Evolutionary conservation across 2,113 vertebrate species (phyloP), one percentile per base, ranked within the genome.

Genomic region (Mus pahari): DNA sequence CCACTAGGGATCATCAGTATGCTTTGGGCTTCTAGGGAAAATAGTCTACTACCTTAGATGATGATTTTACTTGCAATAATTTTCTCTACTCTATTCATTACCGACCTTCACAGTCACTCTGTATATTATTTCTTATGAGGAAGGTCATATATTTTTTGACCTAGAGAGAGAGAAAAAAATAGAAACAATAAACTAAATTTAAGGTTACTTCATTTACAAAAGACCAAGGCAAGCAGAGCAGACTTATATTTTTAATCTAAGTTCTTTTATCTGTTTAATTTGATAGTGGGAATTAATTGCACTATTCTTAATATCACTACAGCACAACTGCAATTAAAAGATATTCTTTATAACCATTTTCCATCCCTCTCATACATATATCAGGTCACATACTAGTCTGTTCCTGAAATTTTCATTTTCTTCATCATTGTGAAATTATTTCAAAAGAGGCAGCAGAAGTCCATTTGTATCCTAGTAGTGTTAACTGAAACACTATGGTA

Each of bases 271-370:
- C 70, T 88, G 75, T 95, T 96, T 97, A 97, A 97, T 96, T 90
- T 93, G 87, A 92, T 96, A 97, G 86, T 96, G 45, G 39, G 70
- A 95, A 98, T 96, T 96, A 97, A 96, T 93, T 96, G 75, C 92
- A 75, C 77, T 87, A 89, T 96, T 95, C 62, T 96, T 90, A 95
- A 68, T 95, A 81, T 88, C 92, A 94, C 84, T 93, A 86, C 20
- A 94, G 74, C 71, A 86, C 60, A 97, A 66, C 45, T 78, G 94
- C 87, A 96, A 94, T 91, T 95, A 97, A 88, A 55, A 91, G 74
- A 60, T 62, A 60, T 89, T 89, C 48, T 87, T 94, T 93, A 71
- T 24, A 94, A 84, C 79, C 8, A 81, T 91, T 70, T 48, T 10
- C 70, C 19, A 22, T 92, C 82, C 73, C 26, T 93, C 55, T 82